phyloP scores from a whole-genome alignment of 2,888 invertebrate species.

The Acrocyrtus sp. region DNA sequence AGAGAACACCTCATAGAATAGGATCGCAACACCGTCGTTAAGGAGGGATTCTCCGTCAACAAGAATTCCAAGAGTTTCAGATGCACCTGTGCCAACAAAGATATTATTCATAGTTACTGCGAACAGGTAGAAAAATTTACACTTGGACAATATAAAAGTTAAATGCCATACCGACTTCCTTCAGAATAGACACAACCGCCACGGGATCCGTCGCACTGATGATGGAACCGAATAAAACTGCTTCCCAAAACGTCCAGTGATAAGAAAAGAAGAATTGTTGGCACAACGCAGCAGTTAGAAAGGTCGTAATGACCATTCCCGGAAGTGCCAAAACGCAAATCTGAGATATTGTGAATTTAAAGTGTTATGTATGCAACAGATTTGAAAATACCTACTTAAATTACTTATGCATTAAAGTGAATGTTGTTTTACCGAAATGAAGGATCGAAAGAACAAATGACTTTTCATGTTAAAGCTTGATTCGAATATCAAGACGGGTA shows the following conservation, averaged over 20 bases:
- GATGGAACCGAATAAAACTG: constrained; percentile 67
- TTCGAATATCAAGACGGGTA: constrained; percentile 61
- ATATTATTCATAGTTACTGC: constrained; percentile 68
- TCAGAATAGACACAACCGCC: constrained; percentile 68
- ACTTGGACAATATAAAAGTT: neutral
- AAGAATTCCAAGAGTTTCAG: constrained; percentile 66
- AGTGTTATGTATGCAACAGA: neutral
- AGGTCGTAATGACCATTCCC: constrained; percentile 60
- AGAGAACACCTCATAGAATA: constrained; percentile 66
- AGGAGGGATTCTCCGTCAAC: constrained; percentile 69
- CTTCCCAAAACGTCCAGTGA: constrained; percentile 65
- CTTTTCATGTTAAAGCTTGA: constrained; percentile 59
- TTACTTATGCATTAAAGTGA: neutral
- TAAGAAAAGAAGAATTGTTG: constrained; percentile 60
- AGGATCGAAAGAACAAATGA: constrained; percentile 44
- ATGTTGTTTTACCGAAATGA: neutral
- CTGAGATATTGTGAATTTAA: constrained; percentile 22
- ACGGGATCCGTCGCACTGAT: constrained; percentile 67
- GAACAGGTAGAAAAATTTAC: constrained; percentile 64
- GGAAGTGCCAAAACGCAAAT: constrained; percentile 57
- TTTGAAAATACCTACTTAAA: neutral
- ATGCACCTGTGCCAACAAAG: constrained; percentile 64
- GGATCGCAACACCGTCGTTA: constrained; percentile 69
- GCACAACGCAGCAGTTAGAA: constrained; percentile 49
- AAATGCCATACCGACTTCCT: constrained; percentile 66